Evolutionary conservation across 2,888 invertebrate species (phyloP), one percentile per base, ranked within the genome.

Genomic region (Acronicta psi): DNA sequence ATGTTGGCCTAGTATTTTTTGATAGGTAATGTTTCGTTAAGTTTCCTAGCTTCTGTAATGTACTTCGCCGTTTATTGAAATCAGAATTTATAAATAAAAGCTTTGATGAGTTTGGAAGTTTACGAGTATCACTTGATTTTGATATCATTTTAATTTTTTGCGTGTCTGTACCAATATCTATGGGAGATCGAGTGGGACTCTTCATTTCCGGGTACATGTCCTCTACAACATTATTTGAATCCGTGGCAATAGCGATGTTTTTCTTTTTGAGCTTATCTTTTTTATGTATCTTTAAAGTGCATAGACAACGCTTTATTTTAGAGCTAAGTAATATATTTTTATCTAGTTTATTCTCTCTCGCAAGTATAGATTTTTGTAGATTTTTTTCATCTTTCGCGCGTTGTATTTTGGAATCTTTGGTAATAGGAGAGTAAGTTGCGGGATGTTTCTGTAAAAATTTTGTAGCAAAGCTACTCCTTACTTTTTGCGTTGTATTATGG

Each of bases 81-180:
- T 53, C 38, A 50, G 70, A 50, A 6, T 53, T 53, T 6, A 20
- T 38, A 31, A 31, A 14, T 41, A 46, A 18, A 43, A 36, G 38
- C 20, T 50, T 56, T 4, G 37, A 41, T 18, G 13, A 25, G 6
- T 42, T 57, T 31, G 11, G 43, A 25, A 64, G 25, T 34, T 29
- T 23, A 17, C 40, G 40, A 18, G 46, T 54, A 43, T 69, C 31
- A 51, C 31, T 51, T 17, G 50, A 63, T 17, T 58, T 47, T 29
- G 53, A 54, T 37, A 47, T 37, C 31, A 47, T 64, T 64, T 43
- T 54, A 18, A 8, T 18, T 44, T 51, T 69, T 18, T 20, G 13
- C 2, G 40, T 51, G 16, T 20, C 14, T 25, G 18, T 17, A 18
- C 37, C 43, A 20, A 37, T 40, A 9, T 41, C 20, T 18, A 40